Conservation (phyloP, 2,888 invertebrate species). For the Tipula vernalis region DNA sequence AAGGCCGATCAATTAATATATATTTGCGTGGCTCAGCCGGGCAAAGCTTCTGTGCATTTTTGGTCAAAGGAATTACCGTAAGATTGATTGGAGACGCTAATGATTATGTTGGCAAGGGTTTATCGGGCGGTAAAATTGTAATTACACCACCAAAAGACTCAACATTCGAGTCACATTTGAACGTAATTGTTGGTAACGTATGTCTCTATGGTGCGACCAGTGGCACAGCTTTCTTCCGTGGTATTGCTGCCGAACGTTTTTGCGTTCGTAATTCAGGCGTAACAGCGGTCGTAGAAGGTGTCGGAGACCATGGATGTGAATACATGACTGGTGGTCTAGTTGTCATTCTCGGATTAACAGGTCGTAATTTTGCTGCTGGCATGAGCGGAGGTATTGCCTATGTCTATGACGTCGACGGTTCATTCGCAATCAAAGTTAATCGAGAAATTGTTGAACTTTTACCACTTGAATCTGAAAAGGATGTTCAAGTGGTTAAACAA, state of each 20-base stretch:
- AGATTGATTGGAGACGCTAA: conserved; percentile 94
- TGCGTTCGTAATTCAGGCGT: conserved; percentile 97
- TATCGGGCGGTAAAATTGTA: conserved; percentile 88
- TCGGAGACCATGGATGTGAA: conserved; percentile 99
- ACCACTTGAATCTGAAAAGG: conserved; percentile 63
- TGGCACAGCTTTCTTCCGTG: conserved; percentile 87
- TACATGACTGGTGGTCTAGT: conserved; percentile 97
- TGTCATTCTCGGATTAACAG: conserved; percentile 86
- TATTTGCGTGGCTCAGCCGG: conserved; percentile 86
- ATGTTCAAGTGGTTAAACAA: conserved; percentile 60
- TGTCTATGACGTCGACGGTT: conserved; percentile 79
- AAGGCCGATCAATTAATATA: conserved; percentile 62
- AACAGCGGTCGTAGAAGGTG: conserved; percentile 90
- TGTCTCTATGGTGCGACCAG: conserved; percentile 95
- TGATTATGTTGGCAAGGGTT: conserved; percentile 93
- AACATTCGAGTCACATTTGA: conserved; percentile 80
- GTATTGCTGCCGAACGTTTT: conserved; percentile 96
- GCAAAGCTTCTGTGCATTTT: conserved; percentile 97
- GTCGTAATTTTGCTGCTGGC: conserved; percentile 97
- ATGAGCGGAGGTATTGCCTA: conserved; percentile 97
- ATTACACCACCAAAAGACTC: conserved; percentile 83
- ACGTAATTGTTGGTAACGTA: conserved; percentile 97
- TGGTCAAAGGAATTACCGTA: conserved; percentile 79
- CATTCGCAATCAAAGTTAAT: conserved; percentile 81
- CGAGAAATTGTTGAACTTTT: conserved; percentile 89